Evolutionary conservation across 2,888 invertebrate species (phyloP).

Genomic region (Ichneumoninae sp.): DNA sequence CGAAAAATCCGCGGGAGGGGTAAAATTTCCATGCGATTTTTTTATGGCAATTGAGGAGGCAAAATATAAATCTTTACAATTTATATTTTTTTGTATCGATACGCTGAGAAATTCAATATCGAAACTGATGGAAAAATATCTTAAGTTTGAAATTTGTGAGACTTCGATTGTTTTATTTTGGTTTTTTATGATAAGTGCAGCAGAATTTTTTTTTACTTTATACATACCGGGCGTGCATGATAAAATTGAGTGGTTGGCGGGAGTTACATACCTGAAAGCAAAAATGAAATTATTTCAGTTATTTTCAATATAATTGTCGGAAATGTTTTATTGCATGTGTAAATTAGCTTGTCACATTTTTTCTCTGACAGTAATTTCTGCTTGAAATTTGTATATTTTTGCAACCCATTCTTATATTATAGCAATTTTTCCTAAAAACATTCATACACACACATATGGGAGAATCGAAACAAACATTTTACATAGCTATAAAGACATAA

Average conservation of each 20-base stretch:
- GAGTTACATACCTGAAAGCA: slow-evolving; percentile 8
- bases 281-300: neutral
- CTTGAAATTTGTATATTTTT: too few species aligned
- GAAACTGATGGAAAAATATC: neutral
- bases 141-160: neutral
- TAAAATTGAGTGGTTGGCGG: neutral
- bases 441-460: too few species aligned
- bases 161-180: neutral
- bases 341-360: neutral
- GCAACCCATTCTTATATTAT: too few species aligned
- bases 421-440: too few species aligned
- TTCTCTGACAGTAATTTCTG: neutral
- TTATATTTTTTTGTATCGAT: too few species aligned
- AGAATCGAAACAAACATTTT: too few species aligned
- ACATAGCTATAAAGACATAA: too few species aligned
- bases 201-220: neutral
- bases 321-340: neutral
- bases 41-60: too few species aligned
- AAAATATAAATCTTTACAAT: too few species aligned
- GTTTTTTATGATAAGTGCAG: neutral
- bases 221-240: slow-evolving; percentile 3
- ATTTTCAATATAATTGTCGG: neutral
- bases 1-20: neutral
- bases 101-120: neutral
- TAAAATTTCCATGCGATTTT: too few species aligned